Percentiles rank a stretch among this genome's conserved stretches.
Conservation (phyloP, 2,888 invertebrate species). For the Tetragonula carbonaria region DNA sequence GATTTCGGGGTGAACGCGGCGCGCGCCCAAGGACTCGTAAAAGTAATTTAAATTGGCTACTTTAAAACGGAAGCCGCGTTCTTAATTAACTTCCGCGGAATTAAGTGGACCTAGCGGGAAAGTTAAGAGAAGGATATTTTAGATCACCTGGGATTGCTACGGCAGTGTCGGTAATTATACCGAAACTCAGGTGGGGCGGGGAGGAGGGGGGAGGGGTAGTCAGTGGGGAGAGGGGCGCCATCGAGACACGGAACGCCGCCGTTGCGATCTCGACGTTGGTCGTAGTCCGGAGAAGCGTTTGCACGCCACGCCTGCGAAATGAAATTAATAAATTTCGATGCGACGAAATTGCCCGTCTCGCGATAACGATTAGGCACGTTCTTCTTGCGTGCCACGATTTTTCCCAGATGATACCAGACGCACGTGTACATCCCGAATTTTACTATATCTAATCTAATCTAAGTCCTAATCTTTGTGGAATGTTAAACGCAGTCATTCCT, state of each 20-base stretch:
- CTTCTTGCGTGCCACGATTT: too few species aligned
- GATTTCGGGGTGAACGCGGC: conserved; percentile 41
- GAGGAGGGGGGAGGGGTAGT: too few species aligned
- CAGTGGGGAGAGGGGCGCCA: conserved; percentile 5
- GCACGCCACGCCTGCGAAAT: conserved; percentile 1
- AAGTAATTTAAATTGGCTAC: conserved; percentile 64
- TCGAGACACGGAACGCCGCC: not conserved
- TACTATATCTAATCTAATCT: too few species aligned
- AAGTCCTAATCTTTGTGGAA: too few species aligned
- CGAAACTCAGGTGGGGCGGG: conserved; percentile 39
- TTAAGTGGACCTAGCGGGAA: conserved; percentile 61
- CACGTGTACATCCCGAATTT: too few species aligned
- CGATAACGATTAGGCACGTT: not conserved
- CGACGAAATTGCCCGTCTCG: not conserved
- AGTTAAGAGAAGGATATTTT: conserved; percentile 62
- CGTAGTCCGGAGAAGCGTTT: not conserved
- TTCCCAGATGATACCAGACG: too few species aligned
- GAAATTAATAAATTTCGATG: conserved; percentile 34
- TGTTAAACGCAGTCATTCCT: too few species aligned
- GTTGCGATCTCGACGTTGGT: conserved; percentile 6
- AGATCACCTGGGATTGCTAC: conserved; percentile 56
- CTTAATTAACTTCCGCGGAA: conserved; percentile 62
- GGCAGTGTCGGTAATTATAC: conserved; percentile 55
- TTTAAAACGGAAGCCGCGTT: conserved; percentile 56
- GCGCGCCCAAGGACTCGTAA: conserved; percentile 60